Evolutionary conservation across 2,797 vertebrate genomes (phyloP).

Genomic region (Moxostoma hubbsi): DNA sequence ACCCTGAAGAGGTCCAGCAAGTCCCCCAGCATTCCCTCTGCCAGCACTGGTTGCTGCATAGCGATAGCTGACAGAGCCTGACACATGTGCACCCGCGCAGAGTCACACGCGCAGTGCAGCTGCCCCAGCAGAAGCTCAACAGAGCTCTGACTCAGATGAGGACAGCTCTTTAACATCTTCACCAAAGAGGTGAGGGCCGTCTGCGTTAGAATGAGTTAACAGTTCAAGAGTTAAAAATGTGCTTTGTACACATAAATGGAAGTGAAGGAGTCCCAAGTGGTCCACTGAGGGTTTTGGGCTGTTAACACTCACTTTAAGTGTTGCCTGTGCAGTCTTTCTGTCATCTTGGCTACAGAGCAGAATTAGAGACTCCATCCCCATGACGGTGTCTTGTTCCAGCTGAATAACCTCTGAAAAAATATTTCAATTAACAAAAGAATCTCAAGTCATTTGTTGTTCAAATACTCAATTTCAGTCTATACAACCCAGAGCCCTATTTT

Average conservation of each 20-base stretch:
- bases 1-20: conserved; percentile 92
- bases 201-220: conserved; percentile 68
- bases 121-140: conserved; percentile 92
- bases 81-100: conserved; percentile 88
- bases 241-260: no score
- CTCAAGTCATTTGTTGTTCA: neutral
- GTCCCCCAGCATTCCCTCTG: conserved; percentile 93
- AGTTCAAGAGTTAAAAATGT: conserved; percentile 1
- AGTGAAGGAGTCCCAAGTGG: neutral
- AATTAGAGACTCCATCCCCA: conserved; percentile 91
- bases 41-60: conserved; percentile 91
- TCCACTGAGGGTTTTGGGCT: no score
- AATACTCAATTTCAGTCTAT: neutral
- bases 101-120: conserved; percentile 88
- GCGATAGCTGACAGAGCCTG: conserved; percentile 93
- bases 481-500: neutral
- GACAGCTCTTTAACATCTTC: conserved; percentile 87
- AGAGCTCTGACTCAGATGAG: conserved; percentile 89
- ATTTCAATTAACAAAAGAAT: conserved; percentile 17
- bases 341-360: conserved; percentile 94
- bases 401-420: conserved; percentile 82
- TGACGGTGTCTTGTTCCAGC: conserved; percentile 93
- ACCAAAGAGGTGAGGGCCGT: conserved; percentile 91
- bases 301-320: conserved; percentile 84
- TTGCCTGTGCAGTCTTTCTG: conserved; percentile 84